A percentile compares a stretch with the other conserved stretches of the same genome.
Conservation (phyloP, 2,888 invertebrate species). For the Hyposoter didymator region DNA sequence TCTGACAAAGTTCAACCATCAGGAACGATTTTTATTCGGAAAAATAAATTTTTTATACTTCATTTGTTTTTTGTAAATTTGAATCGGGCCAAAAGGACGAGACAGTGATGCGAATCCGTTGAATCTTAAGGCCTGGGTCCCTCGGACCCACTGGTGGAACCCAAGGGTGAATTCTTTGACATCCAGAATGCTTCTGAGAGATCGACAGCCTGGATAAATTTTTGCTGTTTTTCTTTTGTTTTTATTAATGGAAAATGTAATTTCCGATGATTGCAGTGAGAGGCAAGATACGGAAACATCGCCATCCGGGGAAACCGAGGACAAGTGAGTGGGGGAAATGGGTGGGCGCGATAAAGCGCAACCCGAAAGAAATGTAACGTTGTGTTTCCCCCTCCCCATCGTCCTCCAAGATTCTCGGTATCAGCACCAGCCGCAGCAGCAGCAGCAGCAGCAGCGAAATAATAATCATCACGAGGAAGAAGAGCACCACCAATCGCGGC, state of each 20-base stretch:
- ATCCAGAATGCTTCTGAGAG: background rate
- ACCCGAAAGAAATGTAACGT: conserved; percentile 74
- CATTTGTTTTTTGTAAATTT: no score
- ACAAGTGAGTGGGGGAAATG: conserved; percentile 82
- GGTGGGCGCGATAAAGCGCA: conserved; percentile 80
- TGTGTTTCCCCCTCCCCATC: conserved; percentile 71
- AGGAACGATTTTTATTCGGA: no score
- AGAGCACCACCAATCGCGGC: conserved; percentile 56
- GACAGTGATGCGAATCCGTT: no score
- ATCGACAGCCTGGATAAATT: background rate
- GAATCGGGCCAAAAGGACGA: no score
- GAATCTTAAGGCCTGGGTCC: background rate
- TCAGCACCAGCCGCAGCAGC: conserved; percentile 61
- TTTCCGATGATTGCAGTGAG: conserved; percentile 78
- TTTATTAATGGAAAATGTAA: conserved; percentile 27
- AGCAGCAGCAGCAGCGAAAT: conserved; percentile 62
- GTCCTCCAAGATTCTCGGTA: conserved; percentile 78
- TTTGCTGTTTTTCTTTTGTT: background rate
- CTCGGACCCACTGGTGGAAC: background rate
- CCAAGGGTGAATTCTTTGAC: background rate
- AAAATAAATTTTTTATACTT: no score
- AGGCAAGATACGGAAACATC: conserved; percentile 81
- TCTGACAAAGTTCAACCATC: no score
- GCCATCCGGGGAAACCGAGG: conserved; percentile 78
- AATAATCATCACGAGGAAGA: conserved; percentile 42